These are phyloP conservation scores for Caranx melampygus DNA, from an alignment of 2,113 vertebrate species.

Conservation along the genomic window DNA sequence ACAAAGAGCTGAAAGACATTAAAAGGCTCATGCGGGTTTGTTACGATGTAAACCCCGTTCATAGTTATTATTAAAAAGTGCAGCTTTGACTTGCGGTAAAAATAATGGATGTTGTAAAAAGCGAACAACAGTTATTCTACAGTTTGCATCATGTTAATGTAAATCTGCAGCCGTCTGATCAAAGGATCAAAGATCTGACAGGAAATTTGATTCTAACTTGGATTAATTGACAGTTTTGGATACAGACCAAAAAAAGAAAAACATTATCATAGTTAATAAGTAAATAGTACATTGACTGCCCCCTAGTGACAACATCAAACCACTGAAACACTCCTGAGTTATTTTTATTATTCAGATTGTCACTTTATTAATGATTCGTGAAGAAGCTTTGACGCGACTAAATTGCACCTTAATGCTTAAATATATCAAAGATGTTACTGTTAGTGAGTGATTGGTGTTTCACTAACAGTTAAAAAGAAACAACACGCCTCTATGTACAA, in stretches of 20 bases:
- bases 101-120: too few species aligned
- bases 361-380: constrained; percentile 1
- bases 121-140: too few species aligned
- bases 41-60: background rate
- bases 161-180: background rate
- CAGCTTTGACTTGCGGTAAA: background rate
- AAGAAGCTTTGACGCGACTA: constrained; percentile 18
- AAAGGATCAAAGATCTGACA: background rate
- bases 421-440: constrained; percentile 42
- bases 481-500: background rate
- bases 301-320: background rate
- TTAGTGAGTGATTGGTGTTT: constrained; percentile 12
- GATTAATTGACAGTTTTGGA: too few species aligned
- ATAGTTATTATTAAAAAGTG: background rate
- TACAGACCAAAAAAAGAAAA: too few species aligned
- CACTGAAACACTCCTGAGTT: background rate
- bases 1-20: background rate
- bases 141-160: background rate
- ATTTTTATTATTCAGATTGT: background rate
- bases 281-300: background rate
- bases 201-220: background rate
- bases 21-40: background rate
- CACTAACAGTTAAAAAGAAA: background rate
- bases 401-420: constrained; percentile 65
- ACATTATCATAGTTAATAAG: too few species aligned